Conservation (phyloP, 1,140 invertebrate species). For the Cataglyphis hispanica region DNA sequence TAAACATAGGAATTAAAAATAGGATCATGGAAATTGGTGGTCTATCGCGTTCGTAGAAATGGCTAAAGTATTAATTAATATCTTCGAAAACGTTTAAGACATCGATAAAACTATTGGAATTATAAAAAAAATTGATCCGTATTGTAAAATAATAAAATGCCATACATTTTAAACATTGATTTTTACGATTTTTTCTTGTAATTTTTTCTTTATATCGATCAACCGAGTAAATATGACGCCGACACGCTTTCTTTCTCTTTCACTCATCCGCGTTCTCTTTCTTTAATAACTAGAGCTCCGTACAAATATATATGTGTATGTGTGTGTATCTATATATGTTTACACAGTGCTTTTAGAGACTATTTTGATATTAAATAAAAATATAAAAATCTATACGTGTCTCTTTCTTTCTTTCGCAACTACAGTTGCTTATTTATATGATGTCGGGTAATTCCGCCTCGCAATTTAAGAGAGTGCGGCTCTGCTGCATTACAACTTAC, state of each 20-base stretch:
- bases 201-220: constrained; percentile 17
- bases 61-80: background rate
- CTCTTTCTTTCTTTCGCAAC: background rate
- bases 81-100: background rate
- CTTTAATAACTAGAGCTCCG: constrained; percentile 56
- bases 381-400: constrained; percentile 67
- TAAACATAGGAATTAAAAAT: no score
- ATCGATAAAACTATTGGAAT: background rate
- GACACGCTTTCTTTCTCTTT: constrained; percentile 4
- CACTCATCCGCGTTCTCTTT: constrained; percentile 12
- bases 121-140: background rate
- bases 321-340: constrained; percentile 27
- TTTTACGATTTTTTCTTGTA: background rate
- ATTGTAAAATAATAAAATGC: constrained; percentile 7
- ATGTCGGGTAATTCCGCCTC: constrained; percentile 27
- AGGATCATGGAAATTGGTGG: no score
- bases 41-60: no score
- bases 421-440: constrained; percentile 50
- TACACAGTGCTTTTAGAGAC: constrained; percentile 53
- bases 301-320: constrained; percentile 54
- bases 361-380: constrained; percentile 65
- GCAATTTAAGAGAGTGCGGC: constrained; percentile 9
- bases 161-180: constrained; percentile 23
- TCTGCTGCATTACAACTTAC: background rate
- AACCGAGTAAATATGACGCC: constrained; percentile 6